phyloP scores from a whole-genome alignment of 2,888 invertebrate species.

The Nephrotoma flavescens region DNA sequence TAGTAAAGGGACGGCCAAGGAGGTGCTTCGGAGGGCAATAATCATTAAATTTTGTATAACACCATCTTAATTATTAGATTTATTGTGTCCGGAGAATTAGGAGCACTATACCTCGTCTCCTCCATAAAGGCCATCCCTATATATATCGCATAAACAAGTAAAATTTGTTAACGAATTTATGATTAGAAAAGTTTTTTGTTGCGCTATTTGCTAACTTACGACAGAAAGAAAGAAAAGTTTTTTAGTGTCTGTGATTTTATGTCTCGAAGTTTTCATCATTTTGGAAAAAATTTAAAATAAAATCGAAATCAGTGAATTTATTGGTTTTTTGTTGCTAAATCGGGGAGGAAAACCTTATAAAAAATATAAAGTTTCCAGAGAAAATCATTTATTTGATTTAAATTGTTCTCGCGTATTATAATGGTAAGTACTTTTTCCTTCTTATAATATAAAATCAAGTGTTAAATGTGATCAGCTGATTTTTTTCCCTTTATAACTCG shows the following conservation, averaged over 20 bases:
- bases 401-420: neutral
- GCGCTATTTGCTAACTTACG: neutral
- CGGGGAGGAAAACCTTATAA: neutral
- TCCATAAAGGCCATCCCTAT: conserved; percentile 1
- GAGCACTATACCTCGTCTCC: neutral
- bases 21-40: conserved; percentile 1
- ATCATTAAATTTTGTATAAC: neutral
- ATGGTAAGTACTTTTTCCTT: neutral
- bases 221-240: neutral
- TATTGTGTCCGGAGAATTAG: neutral
- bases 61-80: neutral
- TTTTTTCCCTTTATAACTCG: neutral
- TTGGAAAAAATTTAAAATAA: neutral
- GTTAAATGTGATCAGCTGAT: neutral
- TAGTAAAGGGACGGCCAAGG: neutral
- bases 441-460: neutral
- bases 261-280: neutral
- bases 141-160: neutral
- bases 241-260: neutral
- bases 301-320: neutral
- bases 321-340: neutral
- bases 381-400: neutral
- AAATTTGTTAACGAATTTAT: neutral
- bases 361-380: neutral
- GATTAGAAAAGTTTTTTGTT: neutral